A percentile compares a stretch with the other conserved stretches of the same genome.
phyloP scores from a whole-genome alignment of 64 coral and sea anemone genomes.

The Stylophora pistillata region DNA sequence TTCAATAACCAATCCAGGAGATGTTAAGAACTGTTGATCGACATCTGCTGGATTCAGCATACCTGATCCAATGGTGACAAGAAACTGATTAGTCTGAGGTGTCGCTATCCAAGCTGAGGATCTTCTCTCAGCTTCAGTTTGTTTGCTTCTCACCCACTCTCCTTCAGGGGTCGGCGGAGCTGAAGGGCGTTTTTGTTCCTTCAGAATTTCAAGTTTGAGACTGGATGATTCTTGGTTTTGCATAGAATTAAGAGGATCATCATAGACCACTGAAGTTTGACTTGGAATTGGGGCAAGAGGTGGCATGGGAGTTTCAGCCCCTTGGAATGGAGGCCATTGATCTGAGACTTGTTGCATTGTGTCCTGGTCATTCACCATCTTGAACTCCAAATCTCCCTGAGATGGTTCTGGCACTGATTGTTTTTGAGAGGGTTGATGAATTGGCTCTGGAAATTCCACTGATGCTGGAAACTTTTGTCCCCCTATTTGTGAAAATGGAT shows the following conservation, averaged over 20 bases:
- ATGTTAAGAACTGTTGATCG: slow-evolving; percentile 86
- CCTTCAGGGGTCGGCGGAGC: slow-evolving; percentile 60
- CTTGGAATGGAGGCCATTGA: slow-evolving; percentile 11
- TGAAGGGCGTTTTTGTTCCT: slow-evolving; percentile 57
- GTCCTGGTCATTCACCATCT: not conserved
- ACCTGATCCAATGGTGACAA: slow-evolving; percentile 80
- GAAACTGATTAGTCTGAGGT: slow-evolving; percentile 71
- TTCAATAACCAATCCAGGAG: slow-evolving; percentile 75
- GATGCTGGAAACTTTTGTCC: not conserved
- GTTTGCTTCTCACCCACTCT: slow-evolving; percentile 63
- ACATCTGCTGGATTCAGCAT: slow-evolving; percentile 83
- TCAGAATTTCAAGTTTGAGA: not conserved
- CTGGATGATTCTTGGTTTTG: not conserved
- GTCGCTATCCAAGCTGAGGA: slow-evolving; percentile 76
- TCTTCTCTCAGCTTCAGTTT: slow-evolving; percentile 71
- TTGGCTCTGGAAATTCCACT: not conserved
- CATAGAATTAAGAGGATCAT: not conserved
- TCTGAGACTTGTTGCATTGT: slow-evolving; percentile 20
- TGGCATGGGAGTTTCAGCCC: not conserved
- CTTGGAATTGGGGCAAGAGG: not conserved
- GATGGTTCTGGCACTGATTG: slow-evolving; percentile 1
- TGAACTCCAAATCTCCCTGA: not conserved
- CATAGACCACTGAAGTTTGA: not conserved
- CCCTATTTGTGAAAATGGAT: slow-evolving; percentile 47
- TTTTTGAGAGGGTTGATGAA: not conserved